Evolutionary conservation across 2,888 invertebrate species (phyloP).

Genomic region (Cyrtodaria siliqua): DNA sequence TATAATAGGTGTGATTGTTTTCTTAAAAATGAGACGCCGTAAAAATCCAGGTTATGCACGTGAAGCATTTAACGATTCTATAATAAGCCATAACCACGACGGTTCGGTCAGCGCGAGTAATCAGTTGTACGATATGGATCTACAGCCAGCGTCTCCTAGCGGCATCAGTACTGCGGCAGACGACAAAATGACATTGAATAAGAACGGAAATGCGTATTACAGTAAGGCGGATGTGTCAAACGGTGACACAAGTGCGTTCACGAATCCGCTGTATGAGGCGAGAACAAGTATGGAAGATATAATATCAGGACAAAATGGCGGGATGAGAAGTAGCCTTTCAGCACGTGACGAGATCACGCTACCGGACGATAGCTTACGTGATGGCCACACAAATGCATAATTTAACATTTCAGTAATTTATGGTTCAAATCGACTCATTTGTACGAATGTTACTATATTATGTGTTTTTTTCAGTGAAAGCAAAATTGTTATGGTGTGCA

Average conservation of each 20-base stretch:
- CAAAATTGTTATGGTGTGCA: too few relatives aligned
- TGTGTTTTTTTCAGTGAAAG: too few relatives aligned
- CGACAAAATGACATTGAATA: constrained; percentile 64
- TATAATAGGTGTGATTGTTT: constrained; percentile 48
- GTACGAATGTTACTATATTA: too few relatives aligned
- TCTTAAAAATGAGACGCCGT: constrained; percentile 45
- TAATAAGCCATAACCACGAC: constrained; percentile 69
- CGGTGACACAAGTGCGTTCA: constrained; percentile 67
- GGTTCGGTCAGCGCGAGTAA: constrained; percentile 75
- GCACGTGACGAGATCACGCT: constrained; percentile 41
- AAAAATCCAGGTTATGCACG: constrained; percentile 64
- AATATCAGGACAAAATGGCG: constrained; percentile 27
- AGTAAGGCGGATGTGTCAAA: constrained; percentile 51
- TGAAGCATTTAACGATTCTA: constrained; percentile 74
- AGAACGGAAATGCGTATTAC: constrained; percentile 72
- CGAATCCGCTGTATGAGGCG: constrained; percentile 76
- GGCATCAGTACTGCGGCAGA: constrained; percentile 45
- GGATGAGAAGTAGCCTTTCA: constrained; percentile 27
- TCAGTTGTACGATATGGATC: constrained; percentile 73
- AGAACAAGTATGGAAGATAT: constrained; percentile 30
- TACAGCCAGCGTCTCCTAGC: constrained; percentile 49
- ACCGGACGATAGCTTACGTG: constrained; percentile 22
- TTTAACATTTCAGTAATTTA: background rate
- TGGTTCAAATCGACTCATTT: background rate
- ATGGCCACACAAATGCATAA: constrained; percentile 16